Base-by-base conservation (phyloP, 37 sponge, comb jelly and placozoan genomes). In the Trichoplax adhaerens region DNA sequence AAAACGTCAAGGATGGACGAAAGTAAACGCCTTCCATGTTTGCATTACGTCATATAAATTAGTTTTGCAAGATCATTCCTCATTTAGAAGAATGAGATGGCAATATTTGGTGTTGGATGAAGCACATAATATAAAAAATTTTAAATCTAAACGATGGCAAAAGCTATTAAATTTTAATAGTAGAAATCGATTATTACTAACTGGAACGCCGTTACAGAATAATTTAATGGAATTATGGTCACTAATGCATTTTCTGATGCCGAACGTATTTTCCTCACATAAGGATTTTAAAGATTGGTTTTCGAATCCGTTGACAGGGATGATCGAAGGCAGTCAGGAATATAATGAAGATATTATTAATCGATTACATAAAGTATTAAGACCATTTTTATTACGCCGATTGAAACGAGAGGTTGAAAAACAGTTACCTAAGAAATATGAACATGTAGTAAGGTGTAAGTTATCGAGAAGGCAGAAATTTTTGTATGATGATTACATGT, bases 231-330 rank as follows among this genome's bases (percentile, higher is more conserved):
- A 98, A 76, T 80, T 98, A 60, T 98, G 99, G 99, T 92, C 99
- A 7, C 87, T 98, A 54, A 98, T 98, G 99, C 99, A 98, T 78
- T 98, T 98, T 77, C 88, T 98, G 64, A 98, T 98, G 99, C 99
- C 99, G 3, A 56, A 84, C 49, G 86, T 98, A 53, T 98, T 98
- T 74, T 80, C 87, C 10, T 98, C 93, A 4, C 99, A 98, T 70
- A 65, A 80, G 46, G 99, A 92, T 76, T 98, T 98, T 78, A 86
- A 82, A 76, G 99, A 98, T 78, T 98, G 99, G 99, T 98, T 98
- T 72, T 86, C 93, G 49, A 98, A 98, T 72, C 99, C 99, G 62
- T 80, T 98, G 58, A 87, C 89, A 48, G 99, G 90, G 57, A 98
- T 98, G 90, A 87, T 98, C 50, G 99, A 98, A 70, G 99, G 99